A percentile compares a stretch with the other conserved stretches of the same genome.
Conservation (phyloP, 2,888 invertebrate genomes). For the Notodonta dromedarius region DNA sequence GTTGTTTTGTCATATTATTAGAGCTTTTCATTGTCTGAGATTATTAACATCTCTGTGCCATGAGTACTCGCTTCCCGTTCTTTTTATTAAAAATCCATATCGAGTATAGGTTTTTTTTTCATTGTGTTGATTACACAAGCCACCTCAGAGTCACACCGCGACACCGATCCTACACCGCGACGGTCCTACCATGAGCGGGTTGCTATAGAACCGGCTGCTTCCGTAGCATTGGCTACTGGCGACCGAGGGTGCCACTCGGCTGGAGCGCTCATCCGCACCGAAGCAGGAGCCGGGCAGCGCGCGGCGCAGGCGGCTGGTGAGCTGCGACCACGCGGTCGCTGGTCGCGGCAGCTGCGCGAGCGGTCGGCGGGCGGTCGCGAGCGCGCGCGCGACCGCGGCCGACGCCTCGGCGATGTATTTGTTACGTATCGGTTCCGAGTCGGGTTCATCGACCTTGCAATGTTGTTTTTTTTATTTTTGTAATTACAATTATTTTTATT, state of each 20-base stretch:
- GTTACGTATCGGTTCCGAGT: slow-evolving; percentile 59
- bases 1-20: too few species aligned
- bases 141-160: not conserved
- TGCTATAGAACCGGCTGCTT: slow-evolving; percentile 69
- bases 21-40: too few species aligned
- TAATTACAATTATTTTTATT: not conserved
- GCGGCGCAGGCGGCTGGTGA: slow-evolving; percentile 51
- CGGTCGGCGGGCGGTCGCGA: slow-evolving; percentile 52
- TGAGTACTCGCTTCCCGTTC: too few species aligned
- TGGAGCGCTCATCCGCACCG: slow-evolving; percentile 54
- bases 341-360: slow-evolving; percentile 35
- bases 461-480: not conserved
- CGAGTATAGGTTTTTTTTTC: too few species aligned
- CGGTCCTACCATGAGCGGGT: slow-evolving; percentile 70
- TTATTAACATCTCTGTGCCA: too few species aligned
- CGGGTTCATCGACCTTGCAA: slow-evolving; percentile 60
- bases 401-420: slow-evolving; percentile 67
- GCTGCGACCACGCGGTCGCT: slow-evolving; percentile 48
- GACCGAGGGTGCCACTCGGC: slow-evolving; percentile 66
- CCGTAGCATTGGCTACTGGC: slow-evolving; percentile 62
- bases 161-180: slow-evolving; percentile 43
- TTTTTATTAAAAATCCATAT: too few species aligned
- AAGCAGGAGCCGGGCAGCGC: slow-evolving; percentile 63
- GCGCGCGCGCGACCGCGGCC: slow-evolving; percentile 46
- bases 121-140: not conserved